Base-by-base conservation (phyloP, 2,797 vertebrate species). In the Pogonophryne albipinna region DNA sequence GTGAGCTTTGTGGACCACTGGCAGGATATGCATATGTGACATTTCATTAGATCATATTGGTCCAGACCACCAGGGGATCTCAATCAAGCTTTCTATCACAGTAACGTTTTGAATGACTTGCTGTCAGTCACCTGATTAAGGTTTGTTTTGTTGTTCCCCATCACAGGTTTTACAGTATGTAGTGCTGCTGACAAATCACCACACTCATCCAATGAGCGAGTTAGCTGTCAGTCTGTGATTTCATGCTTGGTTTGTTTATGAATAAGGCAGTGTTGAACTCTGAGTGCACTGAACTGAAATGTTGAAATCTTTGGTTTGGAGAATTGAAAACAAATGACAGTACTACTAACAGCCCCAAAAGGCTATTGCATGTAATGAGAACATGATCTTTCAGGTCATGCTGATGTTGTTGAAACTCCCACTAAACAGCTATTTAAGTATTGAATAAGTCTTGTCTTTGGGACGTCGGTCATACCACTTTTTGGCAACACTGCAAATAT, bases 161-260 rank as follows among this genome's bases (percentile, higher is more conserved):
- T 55, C 31, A 38, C 46, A 69, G 20, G 20, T 66, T 72, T 57
- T 59, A 74, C 23, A 58, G 51, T 27, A 16, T 56, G 51, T 51
- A 53, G 63, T 0, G 2, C 55, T 55, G 63, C 55, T 63, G 52
- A 78, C 46, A 76, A 74, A 56, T 77, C 27, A 57, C 50, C n/a
- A 23, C 20, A 67, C 55, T 68, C 49, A 51, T 61, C 66, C 64
- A 50, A 6, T 60, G 50, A 72, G 51, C 15, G 2, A 47, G 53
- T 61, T 66, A 67, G 47, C 69, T 47, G 56, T 69, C 60, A 66
- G 74, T 75, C 74, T 57, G 47, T 68, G 71, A 82, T 78, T 82
- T 78, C 76, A 77, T n/a, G 70, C 72, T 56, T 49, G 53, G 68
- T 62, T 47, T 51, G 55, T 58, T 70, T 70, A 58, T 66, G 60